phyloP scores from a whole-genome alignment of 2,113 vertebrate species.

The Raja brachyura region DNA sequence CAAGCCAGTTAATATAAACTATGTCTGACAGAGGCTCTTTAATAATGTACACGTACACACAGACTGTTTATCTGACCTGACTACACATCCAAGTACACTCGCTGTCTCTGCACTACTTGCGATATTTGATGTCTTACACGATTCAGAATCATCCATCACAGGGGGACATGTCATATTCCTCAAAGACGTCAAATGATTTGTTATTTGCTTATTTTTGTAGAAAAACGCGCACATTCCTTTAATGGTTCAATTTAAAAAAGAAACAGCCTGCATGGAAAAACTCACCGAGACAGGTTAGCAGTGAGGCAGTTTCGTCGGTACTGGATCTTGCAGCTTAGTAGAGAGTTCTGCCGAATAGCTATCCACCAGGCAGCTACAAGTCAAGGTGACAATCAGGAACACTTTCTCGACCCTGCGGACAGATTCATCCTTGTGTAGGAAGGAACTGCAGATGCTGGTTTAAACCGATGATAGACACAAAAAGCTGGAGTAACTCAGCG shows the following conservation, averaged over 20 bases:
- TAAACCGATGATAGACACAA: too few relatives aligned
- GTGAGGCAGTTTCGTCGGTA: too few relatives aligned
- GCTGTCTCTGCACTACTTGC: constrained; percentile 9
- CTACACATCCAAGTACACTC: background rate
- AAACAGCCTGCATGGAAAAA: background rate
- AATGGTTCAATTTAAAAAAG: constrained; percentile 17
- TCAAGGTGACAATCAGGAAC: background rate
- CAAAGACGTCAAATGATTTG: constrained; percentile 21
- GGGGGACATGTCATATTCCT: background rate
- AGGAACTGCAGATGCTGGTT: too few relatives aligned
- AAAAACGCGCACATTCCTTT: background rate
- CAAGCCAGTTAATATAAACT: constrained; percentile 33
- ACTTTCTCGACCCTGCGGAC: background rate
- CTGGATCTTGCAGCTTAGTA: background rate
- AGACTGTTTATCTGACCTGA: constrained; percentile 34
- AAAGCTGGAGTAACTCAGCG: too few relatives aligned
- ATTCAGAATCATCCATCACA: constrained; percentile 34
- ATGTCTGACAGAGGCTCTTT: constrained; percentile 28
- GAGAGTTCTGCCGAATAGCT: background rate
- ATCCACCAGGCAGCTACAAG: background rate
- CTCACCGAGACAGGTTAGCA: background rate
- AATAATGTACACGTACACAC: constrained; percentile 33
- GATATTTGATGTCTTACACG: constrained; percentile 35
- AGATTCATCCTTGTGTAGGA: too few relatives aligned
- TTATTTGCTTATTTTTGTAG: constrained; percentile 9